Conservation (phyloP, 2,797 vertebrate genomes). For the Decapterus maruadsi region DNA sequence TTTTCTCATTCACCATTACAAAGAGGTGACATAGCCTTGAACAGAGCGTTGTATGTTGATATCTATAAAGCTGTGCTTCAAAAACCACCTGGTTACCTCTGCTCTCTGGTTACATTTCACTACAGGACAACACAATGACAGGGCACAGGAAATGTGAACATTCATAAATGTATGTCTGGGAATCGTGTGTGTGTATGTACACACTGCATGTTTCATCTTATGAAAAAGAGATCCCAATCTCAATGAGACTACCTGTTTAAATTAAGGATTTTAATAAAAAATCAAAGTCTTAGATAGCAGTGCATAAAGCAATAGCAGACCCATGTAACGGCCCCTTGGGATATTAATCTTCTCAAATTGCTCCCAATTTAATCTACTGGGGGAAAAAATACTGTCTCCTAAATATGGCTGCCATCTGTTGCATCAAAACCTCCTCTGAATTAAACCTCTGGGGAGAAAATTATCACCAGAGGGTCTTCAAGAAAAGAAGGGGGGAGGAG, state of each 20-base stretch:
- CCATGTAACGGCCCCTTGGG: constrained; percentile 32
- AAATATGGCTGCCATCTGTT: constrained; percentile 79
- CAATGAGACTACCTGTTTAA: not conserved
- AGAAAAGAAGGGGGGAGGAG: constrained; percentile 38
- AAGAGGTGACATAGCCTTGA: no score
- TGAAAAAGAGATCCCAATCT: not conserved
- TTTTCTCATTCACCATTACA: no score
- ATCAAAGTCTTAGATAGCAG: not conserved
- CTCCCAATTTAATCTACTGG: constrained; percentile 55
- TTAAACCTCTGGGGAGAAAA: constrained; percentile 66
- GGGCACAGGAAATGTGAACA: not conserved
- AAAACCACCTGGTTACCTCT: no score
- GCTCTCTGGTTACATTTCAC: no score
- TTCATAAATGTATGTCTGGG: not conserved
- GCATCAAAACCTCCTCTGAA: constrained; percentile 61
- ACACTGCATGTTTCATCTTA: not conserved
- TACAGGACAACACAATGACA: no score
- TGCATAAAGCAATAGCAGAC: constrained; percentile 6
- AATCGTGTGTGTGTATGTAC: no score
- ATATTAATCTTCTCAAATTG: constrained; percentile 54
- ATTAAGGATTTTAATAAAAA: not conserved
- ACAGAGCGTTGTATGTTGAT: no score
- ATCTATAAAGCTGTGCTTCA: no score
- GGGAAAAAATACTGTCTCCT: constrained; percentile 32
- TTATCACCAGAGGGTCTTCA: constrained; percentile 66